Evolutionary conservation across 1,140 invertebrate species (phyloP).

Genomic region (Laodelphax striatellus): DNA sequence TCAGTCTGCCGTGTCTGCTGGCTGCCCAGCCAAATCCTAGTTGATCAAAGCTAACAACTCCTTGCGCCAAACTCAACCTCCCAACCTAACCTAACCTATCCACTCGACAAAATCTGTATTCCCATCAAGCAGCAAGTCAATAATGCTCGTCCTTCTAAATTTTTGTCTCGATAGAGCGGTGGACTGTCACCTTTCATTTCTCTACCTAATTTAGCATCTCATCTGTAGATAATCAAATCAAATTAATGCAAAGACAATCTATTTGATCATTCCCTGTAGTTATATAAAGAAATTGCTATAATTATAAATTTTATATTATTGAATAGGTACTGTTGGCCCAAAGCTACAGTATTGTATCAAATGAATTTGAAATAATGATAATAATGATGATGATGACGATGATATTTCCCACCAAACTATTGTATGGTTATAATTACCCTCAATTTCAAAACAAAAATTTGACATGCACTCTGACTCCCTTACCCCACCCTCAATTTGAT

Average conservation of each 20-base stretch:
- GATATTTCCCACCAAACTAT: background rate
- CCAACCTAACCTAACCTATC: background rate
- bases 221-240: background rate
- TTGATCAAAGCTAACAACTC: background rate
- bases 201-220: background rate
- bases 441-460: constrained; percentile 4
- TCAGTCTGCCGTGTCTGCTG: too few relatives aligned
- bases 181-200: constrained; percentile 2
- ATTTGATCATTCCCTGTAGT: background rate
- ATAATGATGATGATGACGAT: too few relatives aligned
- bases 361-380: too few relatives aligned
- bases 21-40: background rate
- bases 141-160: background rate
- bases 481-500: background rate
- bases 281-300: too few relatives aligned
- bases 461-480: constrained; percentile 5
- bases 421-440: background rate
- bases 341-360: too few relatives aligned
- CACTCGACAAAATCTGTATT: background rate
- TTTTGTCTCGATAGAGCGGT: background rate
- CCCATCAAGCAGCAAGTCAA: background rate
- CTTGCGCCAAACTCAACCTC: background rate
- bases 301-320: too few relatives aligned
- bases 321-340: too few relatives aligned
- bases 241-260: constrained; percentile 4